Evolutionary conservation across 2,888 invertebrate species (phyloP).

Genomic region (Drosophila kuntzei): DNA sequence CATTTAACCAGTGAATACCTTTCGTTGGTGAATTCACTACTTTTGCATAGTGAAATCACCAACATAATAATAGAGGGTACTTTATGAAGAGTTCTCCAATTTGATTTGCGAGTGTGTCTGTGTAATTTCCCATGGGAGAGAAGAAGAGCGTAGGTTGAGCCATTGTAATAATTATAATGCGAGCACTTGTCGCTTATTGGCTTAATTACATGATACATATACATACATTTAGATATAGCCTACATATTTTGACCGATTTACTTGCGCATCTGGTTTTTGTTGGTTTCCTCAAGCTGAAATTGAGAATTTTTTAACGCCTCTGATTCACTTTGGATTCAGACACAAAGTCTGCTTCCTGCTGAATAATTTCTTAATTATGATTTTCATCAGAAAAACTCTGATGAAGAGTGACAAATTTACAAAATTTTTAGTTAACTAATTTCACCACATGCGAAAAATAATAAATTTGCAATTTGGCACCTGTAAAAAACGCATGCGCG

Average conservation of each 20-base stretch:
- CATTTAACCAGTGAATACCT: too few relatives aligned
- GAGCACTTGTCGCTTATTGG: constrained; percentile 48
- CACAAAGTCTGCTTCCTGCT: constrained; percentile 21
- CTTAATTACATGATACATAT: constrained; percentile 27
- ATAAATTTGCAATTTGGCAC: constrained; percentile 16
- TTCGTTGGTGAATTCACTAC: too few relatives aligned
- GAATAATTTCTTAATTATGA: constrained; percentile 34
- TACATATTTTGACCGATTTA: constrained; percentile 31
- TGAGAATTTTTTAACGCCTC: constrained; percentile 21
- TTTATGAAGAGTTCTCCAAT: constrained; percentile 36
- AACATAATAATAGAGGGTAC: constrained; percentile 44
- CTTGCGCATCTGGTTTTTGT: constrained; percentile 46
- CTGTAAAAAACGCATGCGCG: constrained; percentile 54
- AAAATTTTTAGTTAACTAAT: constrained; percentile 7
- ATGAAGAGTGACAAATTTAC: constrained; percentile 16
- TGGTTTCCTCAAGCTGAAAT: constrained; percentile 38
- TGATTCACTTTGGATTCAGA: constrained; percentile 41
- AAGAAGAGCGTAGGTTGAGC: constrained; percentile 20
- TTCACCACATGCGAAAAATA: constrained; percentile 12
- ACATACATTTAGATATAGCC: background rate
- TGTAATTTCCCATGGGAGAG: constrained; percentile 34
- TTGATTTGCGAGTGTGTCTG: constrained; percentile 2
- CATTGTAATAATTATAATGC: constrained; percentile 45
- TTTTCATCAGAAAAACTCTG: constrained; percentile 27
- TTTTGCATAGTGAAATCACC: too few relatives aligned